Conservation (phyloP, 2,888 invertebrate genomes). For the Euproctis similis region DNA sequence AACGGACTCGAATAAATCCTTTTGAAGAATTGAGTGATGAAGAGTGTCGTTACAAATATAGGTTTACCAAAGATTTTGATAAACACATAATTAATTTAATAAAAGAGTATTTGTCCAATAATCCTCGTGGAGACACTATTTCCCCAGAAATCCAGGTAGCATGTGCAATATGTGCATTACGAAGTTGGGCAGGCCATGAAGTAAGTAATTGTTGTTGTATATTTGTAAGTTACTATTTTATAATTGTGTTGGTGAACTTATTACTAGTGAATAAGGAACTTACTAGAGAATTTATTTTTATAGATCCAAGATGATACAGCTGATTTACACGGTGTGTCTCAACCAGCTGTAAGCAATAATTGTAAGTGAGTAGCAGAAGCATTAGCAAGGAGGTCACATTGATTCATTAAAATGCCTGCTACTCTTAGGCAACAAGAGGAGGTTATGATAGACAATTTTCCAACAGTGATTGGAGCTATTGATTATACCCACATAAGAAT, state of each 20-base stretch:
- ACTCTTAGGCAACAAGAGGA: slow-evolving; percentile 4
- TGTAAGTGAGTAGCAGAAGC: slow-evolving; percentile 9
- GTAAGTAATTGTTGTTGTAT: too few species aligned
- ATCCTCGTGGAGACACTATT: slow-evolving; percentile 3
- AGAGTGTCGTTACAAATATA: neutral
- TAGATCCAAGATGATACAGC: slow-evolving; percentile 13
- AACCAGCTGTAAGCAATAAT: slow-evolving; percentile 7
- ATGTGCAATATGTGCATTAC: slow-evolving; percentile 9
- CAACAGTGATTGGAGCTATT: slow-evolving; percentile 8
- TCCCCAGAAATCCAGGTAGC: slow-evolving; percentile 5
- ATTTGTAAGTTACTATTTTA: too few species aligned
- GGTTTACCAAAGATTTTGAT: slow-evolving; percentile 3
- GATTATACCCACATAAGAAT: slow-evolving; percentile 9
- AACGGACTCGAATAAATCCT: too few species aligned
- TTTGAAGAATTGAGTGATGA: too few species aligned
- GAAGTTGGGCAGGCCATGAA: slow-evolving; percentile 10
- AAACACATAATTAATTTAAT: slow-evolving; percentile 5
- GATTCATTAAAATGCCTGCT: slow-evolving; percentile 10
- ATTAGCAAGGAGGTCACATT: slow-evolving; percentile 2
- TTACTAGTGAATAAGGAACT: too few species aligned
- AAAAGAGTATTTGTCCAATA: neutral
- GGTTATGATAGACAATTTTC: slow-evolving; percentile 6
- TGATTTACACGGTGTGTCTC: slow-evolving; percentile 10
- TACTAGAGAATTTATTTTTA: slow-evolving; percentile 2
- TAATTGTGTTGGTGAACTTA: too few species aligned